phyloP scores from a whole-genome alignment of 2,888 invertebrate species.

The Phragmatobia fuliginosa region DNA sequence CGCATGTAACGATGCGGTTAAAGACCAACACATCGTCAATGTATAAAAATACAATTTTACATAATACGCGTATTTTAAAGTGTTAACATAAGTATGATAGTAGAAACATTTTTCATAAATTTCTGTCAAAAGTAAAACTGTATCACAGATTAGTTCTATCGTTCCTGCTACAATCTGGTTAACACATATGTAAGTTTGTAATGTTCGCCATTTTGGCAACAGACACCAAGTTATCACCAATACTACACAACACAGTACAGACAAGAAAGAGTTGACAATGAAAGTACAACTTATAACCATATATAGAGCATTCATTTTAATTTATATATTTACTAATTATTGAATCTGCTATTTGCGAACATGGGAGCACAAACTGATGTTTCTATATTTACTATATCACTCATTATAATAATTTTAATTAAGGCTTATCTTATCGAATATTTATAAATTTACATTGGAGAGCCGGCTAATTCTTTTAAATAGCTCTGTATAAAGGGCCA shows the following conservation, averaged over 20 bases:
- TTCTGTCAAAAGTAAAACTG: background rate
- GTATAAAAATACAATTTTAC: background rate
- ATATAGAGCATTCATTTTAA: background rate
- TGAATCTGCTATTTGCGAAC: no score
- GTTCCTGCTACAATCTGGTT: conserved; percentile 7
- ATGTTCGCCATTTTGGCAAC: background rate
- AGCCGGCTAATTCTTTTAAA: background rate
- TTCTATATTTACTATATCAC: background rate
- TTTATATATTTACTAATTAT: background rate
- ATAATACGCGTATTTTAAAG: background rate
- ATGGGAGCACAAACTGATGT: background rate
- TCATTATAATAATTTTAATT: background rate
- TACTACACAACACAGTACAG: background rate
- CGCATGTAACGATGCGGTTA: background rate
- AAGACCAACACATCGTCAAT: background rate
- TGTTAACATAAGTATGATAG: background rate
- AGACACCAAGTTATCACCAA: background rate
- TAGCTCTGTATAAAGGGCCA: no score
- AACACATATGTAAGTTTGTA: background rate
- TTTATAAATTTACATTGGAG: background rate
- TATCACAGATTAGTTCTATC: background rate
- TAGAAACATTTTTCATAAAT: background rate
- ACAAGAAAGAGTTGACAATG: background rate
- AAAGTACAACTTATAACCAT: background rate
- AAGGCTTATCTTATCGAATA: background rate